A percentile compares a stretch with the other conserved stretches of the same genome.
phyloP scores from a whole-genome alignment of 2,113 vertebrate genomes.

The Sisor rabdophorus region DNA sequence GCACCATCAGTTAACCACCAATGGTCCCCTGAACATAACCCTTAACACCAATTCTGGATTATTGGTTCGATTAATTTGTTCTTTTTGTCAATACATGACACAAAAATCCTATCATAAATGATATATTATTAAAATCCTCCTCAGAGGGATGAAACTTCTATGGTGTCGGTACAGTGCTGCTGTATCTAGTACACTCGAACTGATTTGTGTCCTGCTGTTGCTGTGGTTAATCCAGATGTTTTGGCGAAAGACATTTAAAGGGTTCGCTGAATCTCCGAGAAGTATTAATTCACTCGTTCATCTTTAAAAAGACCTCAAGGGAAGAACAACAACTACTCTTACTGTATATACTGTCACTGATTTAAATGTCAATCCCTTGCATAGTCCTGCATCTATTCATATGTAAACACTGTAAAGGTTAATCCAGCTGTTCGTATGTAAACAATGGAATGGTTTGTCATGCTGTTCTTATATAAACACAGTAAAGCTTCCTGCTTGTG shows the following conservation, averaged over 20 bases:
- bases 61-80: not conserved
- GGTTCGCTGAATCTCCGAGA: not conserved
- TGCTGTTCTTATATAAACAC: conserved; percentile 22
- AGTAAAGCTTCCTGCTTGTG: not conserved
- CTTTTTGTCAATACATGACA: not conserved
- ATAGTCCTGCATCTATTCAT: not conserved
- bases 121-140: too few relatives aligned
- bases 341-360: not conserved
- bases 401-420: not conserved
- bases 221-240: not conserved
- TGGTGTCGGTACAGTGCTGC: not conserved
- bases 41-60: too few relatives aligned
- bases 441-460: not conserved
- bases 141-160: too few relatives aligned
- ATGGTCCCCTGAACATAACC: too few relatives aligned
- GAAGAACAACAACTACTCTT: not conserved
- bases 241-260: not conserved
- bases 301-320: too few relatives aligned
- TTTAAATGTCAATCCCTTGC: not conserved
- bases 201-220: not conserved
- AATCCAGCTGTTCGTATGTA: conserved; percentile 11
- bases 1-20: too few relatives aligned
- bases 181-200: not conserved
- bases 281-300: not conserved
- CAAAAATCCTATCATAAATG: not conserved